These are phyloP conservation scores for Cephonodes hylas DNA, from an alignment of 2,888 invertebrate genomes.

Conservation along the genomic window DNA sequence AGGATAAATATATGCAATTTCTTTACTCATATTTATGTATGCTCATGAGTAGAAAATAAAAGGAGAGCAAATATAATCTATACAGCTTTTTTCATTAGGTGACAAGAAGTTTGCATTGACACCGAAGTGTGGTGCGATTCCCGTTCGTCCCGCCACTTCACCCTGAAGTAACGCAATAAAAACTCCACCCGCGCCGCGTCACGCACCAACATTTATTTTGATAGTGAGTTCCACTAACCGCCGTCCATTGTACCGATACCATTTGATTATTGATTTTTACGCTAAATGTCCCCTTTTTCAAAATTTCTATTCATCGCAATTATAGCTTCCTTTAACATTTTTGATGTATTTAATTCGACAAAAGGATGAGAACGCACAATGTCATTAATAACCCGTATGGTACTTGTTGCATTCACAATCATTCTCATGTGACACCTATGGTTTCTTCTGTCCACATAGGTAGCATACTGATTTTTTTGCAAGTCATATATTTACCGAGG, in stretches of 20 bases:
- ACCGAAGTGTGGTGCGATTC: slow-evolving; percentile 10
- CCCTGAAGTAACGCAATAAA: slow-evolving; percentile 59
- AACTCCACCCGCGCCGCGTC: slow-evolving; percentile 75
- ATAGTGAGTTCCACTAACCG: slow-evolving; percentile 75
- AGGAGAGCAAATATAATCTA: not conserved
- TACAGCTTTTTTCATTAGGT: not conserved
- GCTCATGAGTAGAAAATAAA: too few species aligned
- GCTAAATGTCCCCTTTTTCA: slow-evolving; percentile 74
- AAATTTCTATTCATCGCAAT: slow-evolving; percentile 70
- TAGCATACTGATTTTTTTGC: slow-evolving; percentile 25
- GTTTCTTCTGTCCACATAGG: slow-evolving; percentile 15
- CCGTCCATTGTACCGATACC: slow-evolving; percentile 63
- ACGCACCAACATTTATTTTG: slow-evolving; percentile 72
- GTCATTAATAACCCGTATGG: slow-evolving; percentile 76
- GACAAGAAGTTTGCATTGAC: not conserved
- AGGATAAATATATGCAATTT: too few species aligned
- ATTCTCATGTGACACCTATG: slow-evolving; percentile 22
- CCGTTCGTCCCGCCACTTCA: slow-evolving; percentile 59
- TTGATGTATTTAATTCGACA: slow-evolving; percentile 65
- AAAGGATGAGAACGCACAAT: slow-evolving; percentile 61
- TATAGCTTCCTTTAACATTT: slow-evolving; percentile 69
- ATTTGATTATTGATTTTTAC: slow-evolving; percentile 81
- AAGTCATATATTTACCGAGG: slow-evolving; percentile 32
- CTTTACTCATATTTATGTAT: too few species aligned
- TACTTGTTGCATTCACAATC: slow-evolving; percentile 24